Evolutionary conservation across 2,888 invertebrate species (phyloP), one percentile per base, ranked within the genome.

Genomic region (Drosophila atripex): DNA sequence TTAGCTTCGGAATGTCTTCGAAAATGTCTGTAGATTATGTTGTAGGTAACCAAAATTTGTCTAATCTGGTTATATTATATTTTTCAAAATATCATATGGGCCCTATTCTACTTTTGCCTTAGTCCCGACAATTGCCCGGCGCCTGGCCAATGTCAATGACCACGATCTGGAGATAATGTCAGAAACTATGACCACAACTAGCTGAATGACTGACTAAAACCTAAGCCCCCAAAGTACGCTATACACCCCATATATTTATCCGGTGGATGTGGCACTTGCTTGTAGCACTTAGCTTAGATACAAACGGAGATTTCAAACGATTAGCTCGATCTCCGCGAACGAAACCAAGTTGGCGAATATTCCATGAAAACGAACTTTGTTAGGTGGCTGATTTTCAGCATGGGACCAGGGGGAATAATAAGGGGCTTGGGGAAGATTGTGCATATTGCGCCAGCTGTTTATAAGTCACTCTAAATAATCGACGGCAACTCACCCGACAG

Each of bases 381-480:
- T 45, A 66, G 16, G 35, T 45, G 43, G 28, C n/a, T 16, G 11
- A 30, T 43, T 18, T 21, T 18, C 11, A 21, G 18, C 18, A 3
- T 12, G 21, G 18, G 12, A 18, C 30, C n/a, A 8, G 32, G 30
- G 49, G 30, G 8, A 9, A n/a, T 47, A 9, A 14, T 14, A 6
- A 1, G 43, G 21, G 7, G 54, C 3, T 16, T 21, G n/a, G 51
- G 11, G 25, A 18, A 45, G 38, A 66, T 46, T 53, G 35, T 66
- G 63, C 54, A 64, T 53, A 66, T 54, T 64, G 54, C 68, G 45
- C 45, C 64, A 64, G 54, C 55, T 64, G 64, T 9, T 68, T 64
- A 68, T 55, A 68, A 68, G 35, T 30, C 21, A 53, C 53, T 66
- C 30, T n/a, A 35, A 68, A 52, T 63, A 63, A 66, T 54, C 28